Base-by-base conservation (phyloP, 2,797 vertebrate species). In the Falco concolor region DNA sequence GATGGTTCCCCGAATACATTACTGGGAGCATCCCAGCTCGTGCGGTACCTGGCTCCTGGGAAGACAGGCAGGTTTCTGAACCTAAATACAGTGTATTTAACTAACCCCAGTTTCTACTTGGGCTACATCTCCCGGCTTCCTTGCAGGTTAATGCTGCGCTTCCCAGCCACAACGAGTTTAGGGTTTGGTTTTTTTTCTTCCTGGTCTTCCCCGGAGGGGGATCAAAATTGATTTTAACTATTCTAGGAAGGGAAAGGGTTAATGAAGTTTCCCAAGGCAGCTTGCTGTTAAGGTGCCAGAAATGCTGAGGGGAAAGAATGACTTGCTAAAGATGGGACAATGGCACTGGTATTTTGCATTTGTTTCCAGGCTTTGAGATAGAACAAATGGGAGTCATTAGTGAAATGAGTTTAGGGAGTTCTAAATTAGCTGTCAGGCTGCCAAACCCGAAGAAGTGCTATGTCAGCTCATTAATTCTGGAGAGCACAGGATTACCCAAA, bases 361-460 rank as follows among this genome's bases (percentile, higher is more conserved):
- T 93, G 95, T 96, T 97, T 97, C 84, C 96, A 97, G 95, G 93
- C 90, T 96, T 94, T 96, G 94, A 96, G 92, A 96, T 90, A 96
- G 95, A 96, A 97, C 96, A 96, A 97, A 97, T 96, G 92, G 93
- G 92, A 96, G 90, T 96, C 96, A 97, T 96, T 96, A 97, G 84
- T 97, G 96, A 96, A 97, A 97, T 96, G 95, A 97, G 94, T 97
- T 96, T 95, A 93, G 91, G 90, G 96, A 96, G 95, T 97, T 96
- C 96, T 96, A 96, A 96, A 96, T 95, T 93, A 95, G 92, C 96
- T 95, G 95, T 96, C 95, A 93, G 94, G 75, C 93, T 92, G 96
- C 93, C 95, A 96, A 95, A 65, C 81, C 84, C 42, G 5, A 68
- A 96, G 92, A 97, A 97, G 81, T 93, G 96, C 93, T 84, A 92